Evolutionary conservation across 2,888 invertebrate genomes (phyloP), one percentile per base, ranked within the genome.

Genomic region (Buathra laborator): DNA sequence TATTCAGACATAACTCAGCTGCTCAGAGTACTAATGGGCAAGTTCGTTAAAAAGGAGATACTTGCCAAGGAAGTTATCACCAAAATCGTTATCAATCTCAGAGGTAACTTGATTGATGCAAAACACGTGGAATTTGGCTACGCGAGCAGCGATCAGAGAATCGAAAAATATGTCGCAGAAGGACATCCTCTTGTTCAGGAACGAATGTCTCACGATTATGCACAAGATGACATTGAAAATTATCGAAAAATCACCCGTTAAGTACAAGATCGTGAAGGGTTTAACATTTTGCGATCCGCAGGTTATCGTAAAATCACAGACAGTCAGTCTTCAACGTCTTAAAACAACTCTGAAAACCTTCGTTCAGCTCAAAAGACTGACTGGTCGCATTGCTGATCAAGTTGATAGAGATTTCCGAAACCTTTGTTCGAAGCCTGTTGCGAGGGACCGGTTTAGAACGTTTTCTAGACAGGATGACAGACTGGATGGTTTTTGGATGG

Each of bases 401-500:
- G 37, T 81, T 48, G 74, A 81, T 29, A 56, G 75, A n/a, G 68
- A 75, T 44, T 81, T 56, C 67, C 66, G 75, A 81, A 24, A 75
- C 44, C 44, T 75, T 67, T 62, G 64, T 75, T 67, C 51, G 48
- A 68, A 53, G 16, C 70, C 64, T 16, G 24, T 71, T 43, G 70
- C 62, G 62, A 9, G 24, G 64, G 71, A 79, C 48, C 48, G 62
- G 70, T 62, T 44, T 14, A 79, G 71, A 29, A 24, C 79, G 12
- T 79, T 79, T 37, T 32, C 64, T n/a, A 51, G 71, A 62, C 32
- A 14, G n/a, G 64, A 79, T 43, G 37, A 59, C 51, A 53, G 79
- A 43, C 46, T 79, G 10, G 75, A 81, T 68, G 24, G 44, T 81
- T 81, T 81, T 12, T 81, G 81, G 81, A 46, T 81, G 44, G 66